Percentiles rank a stretch among this genome's conserved stretches.
Conservation (phyloP, 2,113 vertebrate genomes). For the Ammospiza nelsoni region DNA sequence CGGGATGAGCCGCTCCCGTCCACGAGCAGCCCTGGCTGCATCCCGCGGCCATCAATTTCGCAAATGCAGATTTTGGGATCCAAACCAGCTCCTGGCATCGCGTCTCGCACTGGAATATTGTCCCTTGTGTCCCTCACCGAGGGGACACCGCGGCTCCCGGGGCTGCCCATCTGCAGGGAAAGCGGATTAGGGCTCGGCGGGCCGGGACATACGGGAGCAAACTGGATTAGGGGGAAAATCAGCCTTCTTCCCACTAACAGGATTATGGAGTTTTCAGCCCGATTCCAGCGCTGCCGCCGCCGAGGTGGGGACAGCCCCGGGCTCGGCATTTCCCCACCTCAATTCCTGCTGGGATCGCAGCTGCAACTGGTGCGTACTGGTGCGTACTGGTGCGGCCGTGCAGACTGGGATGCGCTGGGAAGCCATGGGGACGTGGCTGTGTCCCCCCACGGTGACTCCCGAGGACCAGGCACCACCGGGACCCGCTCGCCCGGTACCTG, state of each 20-base stretch:
- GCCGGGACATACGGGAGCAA: background rate
- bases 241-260: background rate
- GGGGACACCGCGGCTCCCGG: background rate
- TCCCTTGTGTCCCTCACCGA: fast-evolving
- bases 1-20: background rate
- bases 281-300: background rate
- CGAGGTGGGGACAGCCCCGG: fast-evolving
- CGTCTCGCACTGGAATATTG: fast-evolving
- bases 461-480: background rate
- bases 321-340: fast-evolving
- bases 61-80: background rate
- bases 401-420: background rate
- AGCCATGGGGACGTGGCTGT: fast-evolving
- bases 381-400: too few species aligned
- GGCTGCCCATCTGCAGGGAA: background rate
- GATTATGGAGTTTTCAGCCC: background rate
- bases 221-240: constrained; percentile 12
- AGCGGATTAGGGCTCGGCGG: background rate
- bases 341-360: fast-evolving
- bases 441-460: background rate
- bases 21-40: background rate
- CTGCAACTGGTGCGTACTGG: background rate
- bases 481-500: background rate
- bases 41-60: fast-evolving
- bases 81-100: background rate